phyloP scores from a whole-genome alignment of 2,113 vertebrate genomes.

The Dipodomys merriami region DNA sequence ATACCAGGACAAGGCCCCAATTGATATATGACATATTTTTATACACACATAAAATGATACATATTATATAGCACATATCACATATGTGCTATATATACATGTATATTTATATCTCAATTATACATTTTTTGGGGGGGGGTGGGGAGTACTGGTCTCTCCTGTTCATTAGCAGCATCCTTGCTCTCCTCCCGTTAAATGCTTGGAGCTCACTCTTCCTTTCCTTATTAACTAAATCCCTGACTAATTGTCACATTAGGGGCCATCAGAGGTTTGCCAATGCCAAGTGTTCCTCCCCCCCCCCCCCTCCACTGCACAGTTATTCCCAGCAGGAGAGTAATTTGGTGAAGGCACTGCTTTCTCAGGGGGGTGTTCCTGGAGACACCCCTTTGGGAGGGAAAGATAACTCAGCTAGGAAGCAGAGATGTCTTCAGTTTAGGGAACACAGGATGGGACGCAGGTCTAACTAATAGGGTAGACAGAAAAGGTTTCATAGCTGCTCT shows the following conservation, averaged over 20 bases:
- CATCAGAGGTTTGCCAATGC: neutral
- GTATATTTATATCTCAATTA: neutral
- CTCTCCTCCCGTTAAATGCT: neutral
- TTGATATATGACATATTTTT: no score
- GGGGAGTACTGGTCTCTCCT: neutral
- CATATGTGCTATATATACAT: neutral
- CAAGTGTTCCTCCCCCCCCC: neutral
- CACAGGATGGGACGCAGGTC: neutral
- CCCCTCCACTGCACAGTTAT: no score
- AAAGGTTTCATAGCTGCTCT: neutral
- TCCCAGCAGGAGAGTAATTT: neutral
- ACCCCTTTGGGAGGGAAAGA: neutral
- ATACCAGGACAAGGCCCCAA: no score
- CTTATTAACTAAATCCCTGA: neutral
- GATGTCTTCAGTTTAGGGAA: neutral
- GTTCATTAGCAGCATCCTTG: neutral
- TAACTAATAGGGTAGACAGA: neutral
- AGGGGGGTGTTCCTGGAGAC: neutral
- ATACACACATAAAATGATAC: no score
- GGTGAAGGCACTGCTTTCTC: neutral
- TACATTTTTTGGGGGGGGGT: no score
- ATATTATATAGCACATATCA: no score
- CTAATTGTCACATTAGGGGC: neutral
- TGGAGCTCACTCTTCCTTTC: neutral
- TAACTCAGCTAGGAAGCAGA: neutral